Evolutionary conservation across 1,140 invertebrate species (phyloP), one percentile per base, ranked within the genome.

Genomic region (Aphelenchoides avenae): DNA sequence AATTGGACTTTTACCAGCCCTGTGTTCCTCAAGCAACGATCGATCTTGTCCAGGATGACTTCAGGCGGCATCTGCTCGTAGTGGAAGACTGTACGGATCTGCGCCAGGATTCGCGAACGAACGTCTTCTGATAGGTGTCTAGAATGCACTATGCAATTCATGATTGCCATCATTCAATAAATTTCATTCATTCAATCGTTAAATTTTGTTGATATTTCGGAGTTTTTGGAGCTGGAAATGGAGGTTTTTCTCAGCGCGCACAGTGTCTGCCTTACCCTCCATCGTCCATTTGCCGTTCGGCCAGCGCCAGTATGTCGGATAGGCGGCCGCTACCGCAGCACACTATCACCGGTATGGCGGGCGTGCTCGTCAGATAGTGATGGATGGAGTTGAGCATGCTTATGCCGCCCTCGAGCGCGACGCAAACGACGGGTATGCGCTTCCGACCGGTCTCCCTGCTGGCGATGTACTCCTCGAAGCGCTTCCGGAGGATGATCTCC

Each of bases 361-460:
- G 89, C 43, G 61, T 40, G 43, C 68, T 72, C 1, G 90, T 93
- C 27, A 97, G 89, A 79, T 95, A 95, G 76, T 96, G 91, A 57
- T 95, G 81, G 43, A 96, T 91, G 18, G 89, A 88, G 62, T 91
- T 83, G 74, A 98, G 90, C 1, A 92, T 96, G 79, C 94, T 91
- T 39, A 89, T 89, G 41, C 92, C 92, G 52, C 93, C 93, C 79
- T 96, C 92, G 69, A 97, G 89, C 44, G 95, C 89, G 67, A 98
- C 84, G 78, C 90, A 93, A 41, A 97, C 91, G 39, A 96, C 87
- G 13, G 92, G 92, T 54, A 91, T 92, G 70, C 89, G 56, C 20
- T 55, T 37, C 13, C 57, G 55, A 20, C 52, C 60, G 24, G 61
- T 58, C 13, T 52, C 52, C 31, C 41, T 9, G 26, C 29, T 53